Percentiles rank a stretch among this genome's conserved stretches.
Evolutionary conservation across 2,113 vertebrate genomes (phyloP).

Genomic region (Protobothrops flavoviridis): DNA sequence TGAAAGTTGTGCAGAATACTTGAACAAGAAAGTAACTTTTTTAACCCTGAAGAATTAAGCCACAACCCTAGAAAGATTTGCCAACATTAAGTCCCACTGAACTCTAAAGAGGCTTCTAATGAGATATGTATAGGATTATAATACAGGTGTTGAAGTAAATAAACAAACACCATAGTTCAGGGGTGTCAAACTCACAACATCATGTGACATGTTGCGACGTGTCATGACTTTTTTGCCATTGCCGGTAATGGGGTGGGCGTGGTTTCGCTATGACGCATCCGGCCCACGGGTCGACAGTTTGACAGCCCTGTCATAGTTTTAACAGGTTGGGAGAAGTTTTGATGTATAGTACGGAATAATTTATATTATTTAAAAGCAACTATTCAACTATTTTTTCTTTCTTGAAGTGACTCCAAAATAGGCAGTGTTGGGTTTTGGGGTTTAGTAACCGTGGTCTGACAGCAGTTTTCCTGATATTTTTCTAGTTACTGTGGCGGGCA

Average conservation of each 20-base stretch:
- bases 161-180: neutral
- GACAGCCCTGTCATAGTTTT: neutral
- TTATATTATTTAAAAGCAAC: neutral
- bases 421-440: neutral
- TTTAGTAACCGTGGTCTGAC: neutral
- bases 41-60: neutral
- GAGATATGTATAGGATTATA: neutral
- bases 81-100: neutral
- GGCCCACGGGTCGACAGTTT: too few species aligned
- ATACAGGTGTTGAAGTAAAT: neutral
- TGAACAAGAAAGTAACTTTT: neutral
- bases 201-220: too few species aligned
- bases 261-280: too few species aligned
- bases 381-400: neutral
- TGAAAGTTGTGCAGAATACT: neutral
- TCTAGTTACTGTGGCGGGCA: neutral
- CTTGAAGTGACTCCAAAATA: neutral
- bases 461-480: neutral
- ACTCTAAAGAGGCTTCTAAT: neutral
- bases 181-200: too few species aligned
- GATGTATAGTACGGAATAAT: neutral
- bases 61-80: neutral
- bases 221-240: too few species aligned
- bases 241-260: too few species aligned
- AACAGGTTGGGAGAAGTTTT: neutral